Evolutionary conservation across 2,113 vertebrate genomes (phyloP).

Genomic region (Tauraco erythrolophus): DNA sequence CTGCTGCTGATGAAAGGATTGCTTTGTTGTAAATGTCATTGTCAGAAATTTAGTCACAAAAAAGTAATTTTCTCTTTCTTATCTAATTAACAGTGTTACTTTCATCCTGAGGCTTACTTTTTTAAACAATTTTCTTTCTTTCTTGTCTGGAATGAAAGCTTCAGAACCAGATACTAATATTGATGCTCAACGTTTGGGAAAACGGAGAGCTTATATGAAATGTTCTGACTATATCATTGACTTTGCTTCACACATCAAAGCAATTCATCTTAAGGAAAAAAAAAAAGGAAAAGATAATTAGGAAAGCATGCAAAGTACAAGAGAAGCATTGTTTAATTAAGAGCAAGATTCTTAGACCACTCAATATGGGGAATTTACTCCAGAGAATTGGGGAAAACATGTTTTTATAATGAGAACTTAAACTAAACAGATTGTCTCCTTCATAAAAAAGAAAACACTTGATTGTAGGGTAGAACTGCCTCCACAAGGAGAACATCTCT

Average conservation of each 20-base stretch:
- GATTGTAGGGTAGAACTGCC: background rate
- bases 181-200: background rate
- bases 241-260: constrained; percentile 43
- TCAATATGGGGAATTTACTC: constrained; percentile 21
- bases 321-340: constrained; percentile 55
- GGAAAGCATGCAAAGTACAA: constrained; percentile 25
- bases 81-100: background rate
- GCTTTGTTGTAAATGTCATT: background rate
- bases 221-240: background rate
- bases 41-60: background rate
- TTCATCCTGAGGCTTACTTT: background rate
- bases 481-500: background rate
- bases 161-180: background rate
- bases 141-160: background rate
- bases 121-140: background rate
- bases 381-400: constrained; percentile 31
- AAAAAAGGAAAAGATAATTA: background rate
- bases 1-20: background rate
- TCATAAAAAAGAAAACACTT: background rate
- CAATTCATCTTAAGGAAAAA: background rate
- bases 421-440: constrained; percentile 16
- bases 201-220: background rate
- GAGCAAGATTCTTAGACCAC: background rate
- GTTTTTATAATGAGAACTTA: constrained; percentile 36
- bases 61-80: background rate